Conservation (phyloP, 2,797 vertebrate species). For the Gallinago stenura region DNA sequence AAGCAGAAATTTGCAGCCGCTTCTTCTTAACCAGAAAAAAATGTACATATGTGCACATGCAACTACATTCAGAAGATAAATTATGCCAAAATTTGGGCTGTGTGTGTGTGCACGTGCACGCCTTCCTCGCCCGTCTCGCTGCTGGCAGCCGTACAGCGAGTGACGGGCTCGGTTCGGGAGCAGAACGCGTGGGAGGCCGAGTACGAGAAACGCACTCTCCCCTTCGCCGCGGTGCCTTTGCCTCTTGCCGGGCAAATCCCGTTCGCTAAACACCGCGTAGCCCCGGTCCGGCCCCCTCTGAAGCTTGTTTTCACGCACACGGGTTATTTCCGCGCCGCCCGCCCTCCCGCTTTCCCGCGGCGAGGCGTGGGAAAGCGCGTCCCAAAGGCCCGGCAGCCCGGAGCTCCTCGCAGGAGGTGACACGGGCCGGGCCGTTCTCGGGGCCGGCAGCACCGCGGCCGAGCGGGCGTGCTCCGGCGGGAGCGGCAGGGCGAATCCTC, state of each 20-base stretch:
- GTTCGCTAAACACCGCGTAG: neutral
- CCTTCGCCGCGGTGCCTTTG: neutral
- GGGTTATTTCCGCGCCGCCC: fast-evolving
- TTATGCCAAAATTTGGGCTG: neutral
- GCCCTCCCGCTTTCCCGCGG: neutral
- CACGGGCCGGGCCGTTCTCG: fast-evolving
- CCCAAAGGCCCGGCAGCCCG: neutral
- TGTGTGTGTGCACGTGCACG: fast-evolving
- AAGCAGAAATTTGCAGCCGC: neutral
- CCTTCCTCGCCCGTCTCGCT: fast-evolving
- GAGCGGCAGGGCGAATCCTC: neutral
- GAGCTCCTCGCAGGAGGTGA: neutral
- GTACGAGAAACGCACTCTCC: fast-evolving
- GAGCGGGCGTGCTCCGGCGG: neutral
- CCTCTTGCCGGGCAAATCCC: neutral
- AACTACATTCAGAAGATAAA: neutral
- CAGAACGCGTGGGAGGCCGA: neutral
- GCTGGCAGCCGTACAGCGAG: neutral
- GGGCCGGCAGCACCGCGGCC: neutral
- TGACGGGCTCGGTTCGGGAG: neutral
- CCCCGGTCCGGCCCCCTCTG: fast-evolving
- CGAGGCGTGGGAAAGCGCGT: neutral
- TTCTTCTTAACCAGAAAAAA: neutral
- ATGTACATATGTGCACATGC: fast-evolving
- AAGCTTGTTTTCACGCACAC: fast-evolving